phyloP scores from a whole-genome alignment of 2,888 invertebrate species.

The Trilocha varians region DNA sequence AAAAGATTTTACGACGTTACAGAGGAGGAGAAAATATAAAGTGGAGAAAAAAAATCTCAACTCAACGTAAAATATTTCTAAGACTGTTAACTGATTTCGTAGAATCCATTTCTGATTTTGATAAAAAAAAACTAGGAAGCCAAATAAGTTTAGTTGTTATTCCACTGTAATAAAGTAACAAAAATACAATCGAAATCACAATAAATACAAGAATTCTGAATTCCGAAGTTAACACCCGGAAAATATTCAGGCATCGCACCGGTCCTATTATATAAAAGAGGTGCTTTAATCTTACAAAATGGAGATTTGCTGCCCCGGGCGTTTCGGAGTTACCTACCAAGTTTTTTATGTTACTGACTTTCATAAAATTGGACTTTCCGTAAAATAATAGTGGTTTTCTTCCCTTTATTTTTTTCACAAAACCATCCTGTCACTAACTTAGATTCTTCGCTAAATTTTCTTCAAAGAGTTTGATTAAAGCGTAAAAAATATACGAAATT shows the following conservation, averaged over 20 bases:
- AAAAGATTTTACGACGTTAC: too few relatives aligned
- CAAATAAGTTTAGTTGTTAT: background rate
- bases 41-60: too few relatives aligned
- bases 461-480: background rate
- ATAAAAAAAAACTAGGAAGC: too few relatives aligned
- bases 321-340: conserved; percentile 21
- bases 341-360: conserved; percentile 41
- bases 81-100: too few relatives aligned
- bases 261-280: conserved; percentile 41
- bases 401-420: conserved; percentile 8
- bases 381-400: conserved; percentile 28
- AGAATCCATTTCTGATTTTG: too few relatives aligned
- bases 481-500: background rate
- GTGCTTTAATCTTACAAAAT: conserved; percentile 54
- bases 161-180: background rate
- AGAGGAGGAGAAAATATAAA: too few relatives aligned
- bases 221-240: conserved; percentile 27
- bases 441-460: conserved; percentile 10
- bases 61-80: too few relatives aligned
- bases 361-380: conserved; percentile 31
- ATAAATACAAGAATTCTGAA: conserved; percentile 14
- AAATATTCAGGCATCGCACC: conserved; percentile 37
- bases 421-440: conserved; percentile 21
- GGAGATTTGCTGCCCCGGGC: conserved; percentile 51
- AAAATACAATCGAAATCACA: background rate